These are phyloP conservation scores for Cepaea nemoralis DNA, from an alignment of 1,140 invertebrate genomes.

Conservation along the genomic window DNA sequence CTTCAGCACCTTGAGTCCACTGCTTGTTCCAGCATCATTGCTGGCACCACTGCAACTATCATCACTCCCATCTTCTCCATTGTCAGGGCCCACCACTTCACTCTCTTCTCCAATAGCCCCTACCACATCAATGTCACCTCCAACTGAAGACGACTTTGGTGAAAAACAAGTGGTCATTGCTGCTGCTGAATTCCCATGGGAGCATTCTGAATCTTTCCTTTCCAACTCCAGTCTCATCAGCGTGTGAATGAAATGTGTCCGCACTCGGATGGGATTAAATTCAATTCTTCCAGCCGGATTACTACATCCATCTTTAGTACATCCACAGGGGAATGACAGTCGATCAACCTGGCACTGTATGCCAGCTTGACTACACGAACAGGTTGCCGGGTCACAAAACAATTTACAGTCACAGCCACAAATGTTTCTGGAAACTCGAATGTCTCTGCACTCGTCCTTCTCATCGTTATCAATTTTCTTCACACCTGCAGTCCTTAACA, in stretches of 20 bases:
- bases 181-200: background rate
- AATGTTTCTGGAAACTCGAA: constrained; percentile 87
- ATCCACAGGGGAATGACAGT: constrained; percentile 95
- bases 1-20: constrained; percentile 35
- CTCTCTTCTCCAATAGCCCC: constrained; percentile 20
- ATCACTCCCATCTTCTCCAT: background rate
- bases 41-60: constrained; percentile 24
- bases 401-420: constrained; percentile 96
- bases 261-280: constrained; percentile 93
- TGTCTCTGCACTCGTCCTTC: constrained; percentile 94
- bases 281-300: constrained; percentile 94
- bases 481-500: constrained; percentile 90
- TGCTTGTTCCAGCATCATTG: constrained; percentile 14
- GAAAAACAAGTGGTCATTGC: background rate
- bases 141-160: background rate
- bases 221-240: constrained; percentile 94
- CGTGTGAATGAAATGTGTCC: constrained; percentile 98
- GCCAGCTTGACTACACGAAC: constrained; percentile 91
- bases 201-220: constrained; percentile 77
- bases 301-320: constrained; percentile 91
- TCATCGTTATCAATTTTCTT: constrained; percentile 93
- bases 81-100: constrained; percentile 19
- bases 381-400: constrained; percentile 93
- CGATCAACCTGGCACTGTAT: constrained; percentile 98
- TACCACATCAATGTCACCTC: constrained; percentile 26